These are phyloP conservation scores for Anticlea derivata DNA, from an alignment of 2,888 invertebrate species.

Conservation along the genomic window DNA sequence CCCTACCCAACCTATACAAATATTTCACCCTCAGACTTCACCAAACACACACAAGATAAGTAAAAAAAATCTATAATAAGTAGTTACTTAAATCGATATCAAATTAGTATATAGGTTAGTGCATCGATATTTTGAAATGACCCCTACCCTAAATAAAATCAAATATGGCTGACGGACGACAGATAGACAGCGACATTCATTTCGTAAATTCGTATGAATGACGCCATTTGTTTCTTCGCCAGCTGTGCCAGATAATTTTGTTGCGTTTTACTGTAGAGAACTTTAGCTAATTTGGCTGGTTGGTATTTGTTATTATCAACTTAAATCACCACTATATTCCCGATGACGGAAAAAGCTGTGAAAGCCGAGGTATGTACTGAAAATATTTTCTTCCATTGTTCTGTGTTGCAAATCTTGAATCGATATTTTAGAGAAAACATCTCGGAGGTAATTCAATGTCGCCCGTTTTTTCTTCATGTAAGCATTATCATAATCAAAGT, in stretches of 20 bases:
- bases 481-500: not conserved
- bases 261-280: constrained; percentile 6
- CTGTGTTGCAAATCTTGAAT: constrained; percentile 47
- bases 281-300: constrained; percentile 3
- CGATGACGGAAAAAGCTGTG: constrained; percentile 62
- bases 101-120: no score
- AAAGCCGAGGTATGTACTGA: constrained; percentile 62
- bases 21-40: no score
- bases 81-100: no score
- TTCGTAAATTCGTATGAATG: constrained; percentile 13
- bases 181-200: no score
- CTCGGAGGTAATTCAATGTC: constrained; percentile 1
- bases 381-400: constrained; percentile 59
- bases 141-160: no score
- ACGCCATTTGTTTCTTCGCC: constrained; percentile 47
- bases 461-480: not conserved
- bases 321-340: constrained; percentile 9
- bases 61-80: no score
- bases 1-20: no score
- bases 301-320: no score
- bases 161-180: no score
- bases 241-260: constrained; percentile 32
- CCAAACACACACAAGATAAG: no score
- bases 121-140: no score
- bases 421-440: constrained; percentile 42